Evolutionary conservation across 64 coral and sea anemone genomes (phyloP).

Genomic region (Montipora cactus): DNA sequence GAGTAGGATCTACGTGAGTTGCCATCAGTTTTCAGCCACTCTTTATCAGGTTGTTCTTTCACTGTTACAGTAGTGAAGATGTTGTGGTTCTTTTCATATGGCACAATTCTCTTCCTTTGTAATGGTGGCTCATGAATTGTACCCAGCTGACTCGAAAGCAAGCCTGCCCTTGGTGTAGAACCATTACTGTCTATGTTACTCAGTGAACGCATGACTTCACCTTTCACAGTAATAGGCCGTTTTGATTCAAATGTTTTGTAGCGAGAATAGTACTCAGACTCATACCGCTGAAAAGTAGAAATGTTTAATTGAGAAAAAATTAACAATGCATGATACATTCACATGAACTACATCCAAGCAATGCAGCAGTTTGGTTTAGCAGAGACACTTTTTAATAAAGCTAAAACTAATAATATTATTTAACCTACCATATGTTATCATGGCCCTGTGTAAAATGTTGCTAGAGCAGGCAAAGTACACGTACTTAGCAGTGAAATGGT

Average conservation of each 20-base stretch:
- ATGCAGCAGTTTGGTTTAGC: too few species aligned
- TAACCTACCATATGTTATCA: too few species aligned
- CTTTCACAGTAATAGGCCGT: slow-evolving; percentile 81
- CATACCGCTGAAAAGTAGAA: slow-evolving; percentile 63
- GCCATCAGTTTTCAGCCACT: slow-evolving; percentile 72
- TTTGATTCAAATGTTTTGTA: slow-evolving; percentile 79
- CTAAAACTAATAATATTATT: too few species aligned
- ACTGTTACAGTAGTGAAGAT: slow-evolving; percentile 91
- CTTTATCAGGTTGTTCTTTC: slow-evolving; percentile 78
- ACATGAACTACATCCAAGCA: too few species aligned
- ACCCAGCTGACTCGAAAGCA: slow-evolving; percentile 80
- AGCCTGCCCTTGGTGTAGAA: slow-evolving; percentile 84
- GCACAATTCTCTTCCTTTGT: slow-evolving; percentile 89
- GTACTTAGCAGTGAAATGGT: too few species aligned
- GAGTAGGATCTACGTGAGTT: slow-evolving; percentile 20
- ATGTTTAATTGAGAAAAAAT: neutral
- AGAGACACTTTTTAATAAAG: too few species aligned
- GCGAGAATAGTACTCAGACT: slow-evolving; percentile 79
- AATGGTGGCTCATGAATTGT: slow-evolving; percentile 83
- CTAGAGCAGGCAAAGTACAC: too few species aligned
- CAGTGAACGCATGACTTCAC: slow-evolving; percentile 76
- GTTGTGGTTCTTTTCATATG: slow-evolving; percentile 93
- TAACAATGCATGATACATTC: neutral
- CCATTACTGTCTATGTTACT: slow-evolving; percentile 54
- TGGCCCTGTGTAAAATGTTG: too few species aligned